Conservation (phyloP, 2,113 vertebrate species). For the Sinocyclocheilus anophthalmus region DNA sequence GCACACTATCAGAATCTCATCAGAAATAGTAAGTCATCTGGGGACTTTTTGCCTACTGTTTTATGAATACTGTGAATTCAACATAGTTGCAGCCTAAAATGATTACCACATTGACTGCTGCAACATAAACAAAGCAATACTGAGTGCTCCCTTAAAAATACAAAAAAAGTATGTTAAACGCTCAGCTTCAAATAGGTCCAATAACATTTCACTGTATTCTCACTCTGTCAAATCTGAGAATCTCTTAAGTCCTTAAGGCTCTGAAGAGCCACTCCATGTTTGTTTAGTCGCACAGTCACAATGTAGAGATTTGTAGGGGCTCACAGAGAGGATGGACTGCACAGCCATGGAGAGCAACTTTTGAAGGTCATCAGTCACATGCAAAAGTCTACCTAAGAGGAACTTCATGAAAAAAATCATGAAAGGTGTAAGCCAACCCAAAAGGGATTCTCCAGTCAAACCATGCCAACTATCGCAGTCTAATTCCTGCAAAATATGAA, state of each 20-base stretch:
- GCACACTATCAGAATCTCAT: no score
- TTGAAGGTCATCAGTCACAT: constrained; percentile 21
- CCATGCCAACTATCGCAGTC: neutral
- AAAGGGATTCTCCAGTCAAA: neutral
- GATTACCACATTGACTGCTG: neutral
- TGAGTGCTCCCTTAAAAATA: neutral
- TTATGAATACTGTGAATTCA: neutral
- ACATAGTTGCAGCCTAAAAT: neutral
- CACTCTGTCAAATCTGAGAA: constrained; percentile 46
- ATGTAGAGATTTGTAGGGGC: constrained; percentile 47
- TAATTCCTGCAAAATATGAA: constrained; percentile 3
- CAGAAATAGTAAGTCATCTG: no score
- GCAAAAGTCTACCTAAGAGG: neutral
- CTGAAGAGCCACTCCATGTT: constrained; percentile 61
- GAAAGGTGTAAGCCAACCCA: neutral
- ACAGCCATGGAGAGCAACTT: constrained; percentile 11
- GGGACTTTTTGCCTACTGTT: no score
- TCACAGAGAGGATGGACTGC: constrained; percentile 30
- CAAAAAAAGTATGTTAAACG: no score
- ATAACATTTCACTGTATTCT: neutral
- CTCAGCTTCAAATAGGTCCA: neutral
- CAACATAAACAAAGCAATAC: constrained; percentile 4
- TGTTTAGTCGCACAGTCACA: constrained; percentile 54
- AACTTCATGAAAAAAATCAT: neutral
- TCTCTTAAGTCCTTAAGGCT: constrained; percentile 53